Evolutionary conservation across 1,140 invertebrate species (phyloP).

Genomic region (Telenomus remus): DNA sequence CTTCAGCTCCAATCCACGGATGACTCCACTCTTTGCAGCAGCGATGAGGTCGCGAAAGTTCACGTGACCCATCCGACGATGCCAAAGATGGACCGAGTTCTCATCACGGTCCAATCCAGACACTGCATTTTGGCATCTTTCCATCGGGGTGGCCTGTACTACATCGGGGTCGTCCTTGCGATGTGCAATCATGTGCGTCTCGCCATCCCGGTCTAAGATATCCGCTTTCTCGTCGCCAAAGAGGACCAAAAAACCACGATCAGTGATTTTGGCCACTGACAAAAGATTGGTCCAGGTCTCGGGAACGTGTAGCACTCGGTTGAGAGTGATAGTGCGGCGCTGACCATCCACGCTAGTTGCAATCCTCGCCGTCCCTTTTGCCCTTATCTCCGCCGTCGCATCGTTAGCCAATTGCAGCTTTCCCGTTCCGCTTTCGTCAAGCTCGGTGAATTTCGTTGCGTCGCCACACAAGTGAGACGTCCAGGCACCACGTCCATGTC

Average conservation of each 20-base stretch:
- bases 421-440: neutral
- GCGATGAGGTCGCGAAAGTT: no score
- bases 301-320: conserved; percentile 10
- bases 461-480: conserved; percentile 30
- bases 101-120: no score
- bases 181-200: no score
- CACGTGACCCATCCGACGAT: no score
- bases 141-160: no score
- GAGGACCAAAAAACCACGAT: conserved; percentile 4
- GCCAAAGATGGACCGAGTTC: no score
- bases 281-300: conserved; percentile 21
- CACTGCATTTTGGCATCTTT: no score
- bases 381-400: conserved; percentile 4
- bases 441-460: neutral
- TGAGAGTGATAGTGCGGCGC: no score
- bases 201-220: conserved; percentile 3
- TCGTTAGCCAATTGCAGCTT: conserved; percentile 12
- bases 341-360: no score
- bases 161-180: no score
- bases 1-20: no score
- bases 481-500: conserved; percentile 34
- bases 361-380: conserved; percentile 1
- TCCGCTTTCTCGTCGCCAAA: conserved; percentile 5
- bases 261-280: conserved; percentile 19
- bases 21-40: no score